Base-by-base conservation (phyloP, 2,888 invertebrate species). In the Thera britannica region DNA sequence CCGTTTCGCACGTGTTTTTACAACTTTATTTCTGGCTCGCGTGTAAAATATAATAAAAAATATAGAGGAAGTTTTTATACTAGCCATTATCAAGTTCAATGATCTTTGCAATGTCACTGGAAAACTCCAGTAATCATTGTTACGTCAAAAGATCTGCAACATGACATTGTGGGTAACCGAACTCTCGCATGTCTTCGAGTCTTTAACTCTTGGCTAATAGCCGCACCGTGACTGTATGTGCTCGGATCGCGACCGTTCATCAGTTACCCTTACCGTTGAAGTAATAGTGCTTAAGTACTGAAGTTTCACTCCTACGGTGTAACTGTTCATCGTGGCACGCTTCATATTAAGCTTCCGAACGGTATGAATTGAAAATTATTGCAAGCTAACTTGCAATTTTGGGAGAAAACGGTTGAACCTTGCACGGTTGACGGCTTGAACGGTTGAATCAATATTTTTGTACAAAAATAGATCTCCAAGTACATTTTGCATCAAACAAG, bases 221-320 rank as follows among this genome's bases (percentile, higher is more conserved):
- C 83, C 74, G 72, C 80, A 80, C 90, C 93, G 92, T 92, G 92
- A 90, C 90, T 88, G 71, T 76, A 85, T 85, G 85, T 86, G 84
- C 81, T 83, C 77, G 73, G 81, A 90, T 91, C 89, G 84, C 79
- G 77, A 76, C 76, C 80, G 76, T 82, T 83, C 83, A 90, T 90
- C 89, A 85, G 73, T 72, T 81, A 86, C 64, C 58, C 38, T 60
- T 54, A 52, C 61, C 54, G 60, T 52, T 51, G 52, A 46, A 56
- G 60, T 64, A 64, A 51, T 61, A 60, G 44, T 52, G 51, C 58
- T 6, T 3, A 60, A 48, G 5, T 44, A n/a, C 41, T 44, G 6
- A 12, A 12, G 46, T 34, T 61, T 52, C 48, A 60, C 58, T 56
- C 52, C 12, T 56, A 38, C n/a, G 55, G 7, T 7, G 3, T 41